These are phyloP conservation scores for Acanthosepion esculentum DNA, from an alignment of 2,888 invertebrate species.

Conservation along the genomic window DNA sequence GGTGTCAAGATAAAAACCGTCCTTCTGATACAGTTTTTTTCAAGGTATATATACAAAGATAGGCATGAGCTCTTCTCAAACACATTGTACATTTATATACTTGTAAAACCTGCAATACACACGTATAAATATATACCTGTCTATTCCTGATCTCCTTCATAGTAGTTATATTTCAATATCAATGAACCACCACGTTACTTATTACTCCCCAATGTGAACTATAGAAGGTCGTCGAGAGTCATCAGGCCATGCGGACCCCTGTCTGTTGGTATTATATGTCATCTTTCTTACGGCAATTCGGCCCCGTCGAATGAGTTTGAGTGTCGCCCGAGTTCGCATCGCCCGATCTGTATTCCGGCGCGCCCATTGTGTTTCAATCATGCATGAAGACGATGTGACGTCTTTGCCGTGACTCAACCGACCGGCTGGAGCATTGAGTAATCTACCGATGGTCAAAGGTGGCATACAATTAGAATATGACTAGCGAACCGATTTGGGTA, in stretches of 20 bases:
- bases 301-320: not conserved
- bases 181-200: not conserved
- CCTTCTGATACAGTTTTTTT: no score
- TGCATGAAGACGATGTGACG: not conserved
- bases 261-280: constrained; percentile 33
- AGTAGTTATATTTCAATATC: not conserved
- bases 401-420: not conserved
- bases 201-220: no score
- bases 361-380: not conserved
- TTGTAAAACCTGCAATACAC: not conserved
- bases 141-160: not conserved
- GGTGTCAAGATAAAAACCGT: no score
- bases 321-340: not conserved
- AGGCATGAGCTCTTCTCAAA: no score
- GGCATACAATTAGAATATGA: not conserved
- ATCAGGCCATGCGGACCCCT: not conserved
- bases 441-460: not conserved
- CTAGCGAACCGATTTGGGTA: not conserved
- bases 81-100: not conserved
- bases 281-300: constrained; percentile 11
- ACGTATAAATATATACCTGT: not conserved
- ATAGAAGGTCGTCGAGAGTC: not conserved
- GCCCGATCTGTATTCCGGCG: not conserved
- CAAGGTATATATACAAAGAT: no score
- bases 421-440: not conserved